Evolutionary conservation across 2,113 vertebrate genomes (phyloP), one percentile per base, ranked within the genome.

Genomic region (Antennarius striatus): DNA sequence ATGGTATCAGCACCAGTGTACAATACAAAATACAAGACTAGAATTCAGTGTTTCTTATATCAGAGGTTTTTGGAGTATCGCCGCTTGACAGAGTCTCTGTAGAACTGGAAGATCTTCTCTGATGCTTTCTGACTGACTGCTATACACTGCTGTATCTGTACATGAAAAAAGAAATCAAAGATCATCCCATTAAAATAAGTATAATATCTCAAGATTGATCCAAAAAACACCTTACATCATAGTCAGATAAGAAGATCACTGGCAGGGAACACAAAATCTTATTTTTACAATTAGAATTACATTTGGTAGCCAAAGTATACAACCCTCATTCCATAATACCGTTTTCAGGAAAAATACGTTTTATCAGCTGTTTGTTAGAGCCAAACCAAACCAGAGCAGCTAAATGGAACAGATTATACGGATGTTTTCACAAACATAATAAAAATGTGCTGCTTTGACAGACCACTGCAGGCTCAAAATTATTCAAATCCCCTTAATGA

Each of bases 101-200:
- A 96, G 92, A 98, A 98, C 71, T 90, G 88, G 84, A 98, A 98
- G 81, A 98, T 69, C 32, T 93, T 87, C 56, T 93, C 87, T 0
- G 96, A 92, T 0, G 95, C 93, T 0, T 83, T 87, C 82, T 95
- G 95, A 50, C 96, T 94, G 0, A 93, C 78, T 0, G 92, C 96
- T 11, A 98, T 87, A 62, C 95, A 95, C 76, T 94, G 93, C 88
- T 97, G 96, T 81, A 96, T 91, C 96, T 98, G 93, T 0, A 56
- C 10, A 51, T 36, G 45, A 47, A 68, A 11, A 39, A 1, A 59
- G 6, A 22, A n/a, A 29, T 49, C 14, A 40, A 3, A 59, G 0
- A 17, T 4, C 2, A 5, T 1, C 1, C 10, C 3, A 11, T 15
- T 40, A 57, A 54, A 28, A 54, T 0, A 49, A 45, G 32, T 40